Evolutionary conservation across 2,113 vertebrate species (phyloP).

Genomic region (Lepus timidus): DNA sequence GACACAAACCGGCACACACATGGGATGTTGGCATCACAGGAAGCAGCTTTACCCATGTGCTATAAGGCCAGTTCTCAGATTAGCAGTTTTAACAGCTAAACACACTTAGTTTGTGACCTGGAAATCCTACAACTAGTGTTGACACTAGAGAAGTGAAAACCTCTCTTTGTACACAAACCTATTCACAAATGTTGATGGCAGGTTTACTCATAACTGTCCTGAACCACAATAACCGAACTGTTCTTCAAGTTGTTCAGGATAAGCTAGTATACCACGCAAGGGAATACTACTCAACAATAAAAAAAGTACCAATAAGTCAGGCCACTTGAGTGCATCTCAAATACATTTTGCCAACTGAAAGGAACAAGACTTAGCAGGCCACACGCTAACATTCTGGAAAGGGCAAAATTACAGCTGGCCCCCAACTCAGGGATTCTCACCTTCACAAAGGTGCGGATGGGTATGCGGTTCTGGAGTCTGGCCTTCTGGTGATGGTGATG

Average conservation of each 20-base stretch:
- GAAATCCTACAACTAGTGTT: background rate
- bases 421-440: background rate
- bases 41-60: too few species aligned
- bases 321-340: background rate
- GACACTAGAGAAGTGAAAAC: slow-evolving; percentile 22
- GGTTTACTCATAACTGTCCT: background rate
- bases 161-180: slow-evolving; percentile 5
- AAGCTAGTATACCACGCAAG: background rate
- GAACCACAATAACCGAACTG: background rate
- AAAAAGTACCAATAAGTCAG: background rate
- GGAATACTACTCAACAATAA: background rate
- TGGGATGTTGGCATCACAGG: too few species aligned
- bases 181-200: background rate
- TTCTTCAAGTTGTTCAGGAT: background rate
- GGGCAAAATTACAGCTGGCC: background rate
- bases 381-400: background rate
- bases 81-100: background rate
- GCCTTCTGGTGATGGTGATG: background rate
- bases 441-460: background rate
- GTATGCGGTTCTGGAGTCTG: background rate
- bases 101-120: background rate
- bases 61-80: too few species aligned
- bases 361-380: background rate
- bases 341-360: background rate
- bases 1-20: too few species aligned